Evolutionary conservation across 2,888 invertebrate genomes (phyloP).

Genomic region (Nycteola revayana): DNA sequence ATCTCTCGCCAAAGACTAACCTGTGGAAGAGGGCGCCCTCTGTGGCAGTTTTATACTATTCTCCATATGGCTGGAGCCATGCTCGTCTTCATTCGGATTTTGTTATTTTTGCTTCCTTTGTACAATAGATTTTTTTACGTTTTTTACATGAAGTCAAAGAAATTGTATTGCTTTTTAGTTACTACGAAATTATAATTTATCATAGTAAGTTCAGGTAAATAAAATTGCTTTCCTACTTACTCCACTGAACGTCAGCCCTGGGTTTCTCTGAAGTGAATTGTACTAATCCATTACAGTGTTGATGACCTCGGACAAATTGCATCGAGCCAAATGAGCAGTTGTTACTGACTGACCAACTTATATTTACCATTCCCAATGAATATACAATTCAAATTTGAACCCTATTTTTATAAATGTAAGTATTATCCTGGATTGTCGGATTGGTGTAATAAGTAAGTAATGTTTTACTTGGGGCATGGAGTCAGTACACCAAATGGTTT

Average conservation of each 20-base stretch:
- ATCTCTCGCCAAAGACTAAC: too few species aligned
- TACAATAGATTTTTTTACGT: too few species aligned
- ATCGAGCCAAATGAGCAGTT: slow-evolving; percentile 54
- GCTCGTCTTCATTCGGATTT: too few species aligned
- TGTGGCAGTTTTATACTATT: too few species aligned
- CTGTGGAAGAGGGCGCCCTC: too few species aligned
- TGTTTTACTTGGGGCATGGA: slow-evolving; percentile 37
- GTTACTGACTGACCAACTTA: slow-evolving; percentile 37
- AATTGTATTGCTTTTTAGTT: too few species aligned
- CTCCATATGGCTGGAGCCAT: too few species aligned
- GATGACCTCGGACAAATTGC: slow-evolving; percentile 65
- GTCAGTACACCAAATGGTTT: slow-evolving; percentile 38
- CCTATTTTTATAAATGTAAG: not conserved
- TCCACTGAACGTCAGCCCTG: slow-evolving; percentile 42
- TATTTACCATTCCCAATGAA: slow-evolving; percentile 1
- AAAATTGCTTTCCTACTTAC: too few species aligned
- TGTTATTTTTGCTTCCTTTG: too few species aligned
- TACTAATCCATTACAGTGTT: slow-evolving; percentile 64
- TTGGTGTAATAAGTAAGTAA: slow-evolving; percentile 8
- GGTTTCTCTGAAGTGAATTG: slow-evolving; percentile 56
- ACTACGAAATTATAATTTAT: too few species aligned
- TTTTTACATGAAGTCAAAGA: too few species aligned
- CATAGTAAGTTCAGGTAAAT: too few species aligned
- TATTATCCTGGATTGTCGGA: slow-evolving; percentile 6
- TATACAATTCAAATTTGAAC: slow-evolving; percentile 7